Base-by-base conservation (phyloP, 2,888 invertebrate genomes). In the Galerucella pusilla region DNA sequence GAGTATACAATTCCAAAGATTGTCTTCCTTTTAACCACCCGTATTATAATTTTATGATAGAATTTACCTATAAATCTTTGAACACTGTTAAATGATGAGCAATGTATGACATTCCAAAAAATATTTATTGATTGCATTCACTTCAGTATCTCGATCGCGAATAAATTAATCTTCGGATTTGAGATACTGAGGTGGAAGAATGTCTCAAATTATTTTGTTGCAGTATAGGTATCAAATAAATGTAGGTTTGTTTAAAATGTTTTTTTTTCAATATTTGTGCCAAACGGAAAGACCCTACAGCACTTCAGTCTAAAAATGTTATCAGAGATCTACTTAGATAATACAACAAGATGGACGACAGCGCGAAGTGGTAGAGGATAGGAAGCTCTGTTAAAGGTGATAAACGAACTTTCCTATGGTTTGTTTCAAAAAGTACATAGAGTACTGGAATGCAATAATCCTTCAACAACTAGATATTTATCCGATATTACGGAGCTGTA, bases 91-190 rank as follows among this genome's bases (percentile, higher is more conserved):
- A 20, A 60, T 12, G n/a, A 35, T 35, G 61, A 61, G 61, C 61
- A 28, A 61, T 61, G 61, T 61, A 61, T 61, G 61, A 61, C 61
- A 61, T 61, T 61, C 61, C 61, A 61, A n/a, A 28, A 61, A 35
- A n/a, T 14, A 61, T 35, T 35, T 35, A 35, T 61, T 59, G 20
- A 59, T 20, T 35, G 35, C 14, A 61, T 14, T 14, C 28, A 61
- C 35, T 28, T 61, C 61, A 35, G 35, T 35, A 6, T 61, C 35
- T 61, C 28, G 14, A 12, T 57, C 11, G 16, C n/a, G 5, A 7
- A 54, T 54, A n/a, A 54, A 14, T 14, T 4, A 49, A 14, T 16
- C 7, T 57, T 20, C 9, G 7, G 20, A 61, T 35, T 61, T 2
- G 35, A 61, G 35, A 61, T 35, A 61, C 61, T 61, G 61, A 61